Evolutionary conservation across 2,797 vertebrate species (phyloP).

Genomic region (Typhlichthys subterraneus): DNA sequence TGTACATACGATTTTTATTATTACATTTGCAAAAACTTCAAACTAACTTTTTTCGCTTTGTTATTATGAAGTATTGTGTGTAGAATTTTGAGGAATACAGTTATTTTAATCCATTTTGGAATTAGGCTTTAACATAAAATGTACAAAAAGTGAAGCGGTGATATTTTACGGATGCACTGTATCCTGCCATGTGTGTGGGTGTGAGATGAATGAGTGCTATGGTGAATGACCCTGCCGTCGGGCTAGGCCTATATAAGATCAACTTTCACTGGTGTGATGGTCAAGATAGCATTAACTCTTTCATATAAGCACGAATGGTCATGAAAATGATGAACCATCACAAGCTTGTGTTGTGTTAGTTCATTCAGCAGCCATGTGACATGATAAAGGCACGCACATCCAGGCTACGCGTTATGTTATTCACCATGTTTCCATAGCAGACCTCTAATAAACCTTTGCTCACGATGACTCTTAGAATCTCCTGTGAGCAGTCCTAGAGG

Average conservation of each 20-base stretch:
- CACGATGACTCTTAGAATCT: conserved; percentile 33
- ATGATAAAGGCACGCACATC: conserved; percentile 18
- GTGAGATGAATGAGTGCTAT: conserved; percentile 66
- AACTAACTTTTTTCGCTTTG: no score
- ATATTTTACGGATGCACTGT: no score
- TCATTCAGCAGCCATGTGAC: conserved; percentile 42
- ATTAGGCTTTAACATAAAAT: no score
- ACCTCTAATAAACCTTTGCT: conserved; percentile 32
- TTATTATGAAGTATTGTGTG: no score
- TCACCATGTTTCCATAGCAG: conserved; percentile 35
- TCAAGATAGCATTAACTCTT: conserved; percentile 16
- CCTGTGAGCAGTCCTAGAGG: conserved; percentile 38
- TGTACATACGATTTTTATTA: no score
- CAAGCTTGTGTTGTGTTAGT: conserved; percentile 49
- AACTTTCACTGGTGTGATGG: conserved; percentile 56
- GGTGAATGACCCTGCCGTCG: conserved; percentile 66
- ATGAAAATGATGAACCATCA: conserved; percentile 65
- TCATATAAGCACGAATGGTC: conserved; percentile 20
- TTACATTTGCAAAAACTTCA: no score
- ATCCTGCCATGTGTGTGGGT: conserved; percentile 34
- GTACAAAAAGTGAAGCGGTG: no score
- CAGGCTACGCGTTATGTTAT: conserved; percentile 50
- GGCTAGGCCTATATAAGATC: conserved; percentile 34
- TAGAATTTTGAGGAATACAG: no score
- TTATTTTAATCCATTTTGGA: no score